These are phyloP conservation scores for Dipodomys stephensi DNA, from an alignment of 2,113 vertebrate species.

Conservation along the genomic window DNA sequence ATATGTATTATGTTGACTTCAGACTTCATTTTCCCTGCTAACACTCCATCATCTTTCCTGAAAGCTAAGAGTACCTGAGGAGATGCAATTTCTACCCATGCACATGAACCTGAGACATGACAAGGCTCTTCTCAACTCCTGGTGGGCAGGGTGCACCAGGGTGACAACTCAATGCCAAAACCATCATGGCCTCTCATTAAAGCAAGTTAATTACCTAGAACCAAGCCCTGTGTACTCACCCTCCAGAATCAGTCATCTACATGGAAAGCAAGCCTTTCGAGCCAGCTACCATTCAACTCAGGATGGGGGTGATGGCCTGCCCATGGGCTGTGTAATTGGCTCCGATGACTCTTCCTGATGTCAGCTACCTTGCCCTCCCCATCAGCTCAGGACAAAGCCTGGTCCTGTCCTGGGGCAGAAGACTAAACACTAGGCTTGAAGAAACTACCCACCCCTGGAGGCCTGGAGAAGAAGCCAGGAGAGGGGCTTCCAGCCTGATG, in stretches of 20 bases:
- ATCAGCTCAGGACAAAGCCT: not conserved
- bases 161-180: not conserved
- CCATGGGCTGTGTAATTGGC: not conserved
- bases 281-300: not conserved
- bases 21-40: no score
- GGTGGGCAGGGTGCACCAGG: no score
- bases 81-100: accelerated
- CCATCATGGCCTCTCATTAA: accelerated
- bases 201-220: not conserved
- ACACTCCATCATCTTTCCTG: not conserved
- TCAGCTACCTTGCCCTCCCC: not conserved
- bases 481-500: no score
- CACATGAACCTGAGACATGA: no score
- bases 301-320: accelerated
- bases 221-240: accelerated
- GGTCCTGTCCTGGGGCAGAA: no score
- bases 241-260: not conserved
- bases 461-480: no score
- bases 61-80: not conserved
- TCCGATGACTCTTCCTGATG: not conserved
- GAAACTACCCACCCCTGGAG: no score
- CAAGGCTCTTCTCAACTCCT: accelerated
- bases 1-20: not conserved
- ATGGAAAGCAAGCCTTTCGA: no score
- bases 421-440: no score